Evolutionary conservation across 1,140 invertebrate genomes (phyloP), one percentile per base, ranked within the genome.

Genomic region (Marisa cornuarietis): DNA sequence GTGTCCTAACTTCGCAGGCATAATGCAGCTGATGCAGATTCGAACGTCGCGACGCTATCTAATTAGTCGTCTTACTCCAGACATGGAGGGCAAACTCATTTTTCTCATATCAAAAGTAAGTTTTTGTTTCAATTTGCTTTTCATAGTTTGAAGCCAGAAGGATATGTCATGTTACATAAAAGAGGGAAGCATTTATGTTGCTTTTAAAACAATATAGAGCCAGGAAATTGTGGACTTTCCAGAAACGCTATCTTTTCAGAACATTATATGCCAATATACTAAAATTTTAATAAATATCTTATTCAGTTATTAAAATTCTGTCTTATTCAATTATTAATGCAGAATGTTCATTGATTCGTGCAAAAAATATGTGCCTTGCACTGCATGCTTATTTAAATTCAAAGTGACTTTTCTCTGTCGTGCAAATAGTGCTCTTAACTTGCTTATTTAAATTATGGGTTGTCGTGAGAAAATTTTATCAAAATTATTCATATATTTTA

Each of bases 81-180:
- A 99, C 84, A 98, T 99, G 96, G 98, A 99, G 90, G 94, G 95
- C 84, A 99, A 99, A 92, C 92, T 99, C 72, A 94, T 95, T 1
- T 99, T 98, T 91, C 91, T 99, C 24, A 98, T 97, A 20, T 95
- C 95, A 76, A 95, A 96, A 89, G 97, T 98, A 18, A 76, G 65
- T 76, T 11, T 74, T 75, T 66, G 63, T 71, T 69, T 58, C 5
- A 79, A 58, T n/a, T 6, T 54, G 63, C 14, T 68, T 68, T 24
- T 68, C 1, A 22, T 68, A 13, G 7, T 68, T 42, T 42, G 6
- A 42, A 42, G 31, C 0, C 31, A 42, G 31, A 6, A 42, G 31
- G 31, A 42, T 42, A 42, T 3, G 69, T 71, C 69, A n/a, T 71
- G n/a, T 22, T 31, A 22, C 9, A 5, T 71, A 18, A 63, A 63